Evolutionary conservation across 2,888 invertebrate genomes (phyloP), one percentile per base, ranked within the genome.

Genomic region (Sphaerophoria taeniata): DNA sequence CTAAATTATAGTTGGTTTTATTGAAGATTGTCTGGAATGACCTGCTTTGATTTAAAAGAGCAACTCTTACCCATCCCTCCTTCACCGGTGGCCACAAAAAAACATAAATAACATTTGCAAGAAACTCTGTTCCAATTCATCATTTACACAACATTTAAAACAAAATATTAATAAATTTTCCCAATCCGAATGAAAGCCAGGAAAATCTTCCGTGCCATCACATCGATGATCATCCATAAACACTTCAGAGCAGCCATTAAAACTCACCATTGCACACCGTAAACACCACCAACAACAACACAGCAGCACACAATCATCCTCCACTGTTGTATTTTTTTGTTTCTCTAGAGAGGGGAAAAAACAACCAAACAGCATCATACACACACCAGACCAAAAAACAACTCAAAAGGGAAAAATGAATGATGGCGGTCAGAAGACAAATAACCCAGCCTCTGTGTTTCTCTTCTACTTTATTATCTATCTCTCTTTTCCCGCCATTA

Each of bases 181-280:
- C n/a, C 55, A 70, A 75, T 51, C 47, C 34, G 55, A 79, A 31
- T 3, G 0, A 49, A 49, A 3, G 16, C 14, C 14, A 6, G 33
- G n/a, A 47, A 65, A 80, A 81, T 85, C 80, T 63, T 77, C 85
- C 85, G 85, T 76, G 76, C 85, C 85, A 70, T 77, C 85, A 73
- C 70, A 65, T 80, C 80, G 73, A 36, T 43, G 76, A 90, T 90
- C 89, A 90, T 90, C 91, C 88, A 91, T 91, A 91, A 91, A 91
- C 91, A 91, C 91, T 91, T 91, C 91, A 91, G 89, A 91, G 91
- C 91, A 91, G 91, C 91, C 91, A 91, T 91, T 91, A 91, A 91
- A 91, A 91, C 81, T 49, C 91, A 90, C 84, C 87, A 82, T 70
- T 70, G 71, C 55, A 60, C 33, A 74, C 63, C 49, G 61, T 69